Conservation (phyloP, 2,888 invertebrate genomes). For the Aphidius colemani region DNA sequence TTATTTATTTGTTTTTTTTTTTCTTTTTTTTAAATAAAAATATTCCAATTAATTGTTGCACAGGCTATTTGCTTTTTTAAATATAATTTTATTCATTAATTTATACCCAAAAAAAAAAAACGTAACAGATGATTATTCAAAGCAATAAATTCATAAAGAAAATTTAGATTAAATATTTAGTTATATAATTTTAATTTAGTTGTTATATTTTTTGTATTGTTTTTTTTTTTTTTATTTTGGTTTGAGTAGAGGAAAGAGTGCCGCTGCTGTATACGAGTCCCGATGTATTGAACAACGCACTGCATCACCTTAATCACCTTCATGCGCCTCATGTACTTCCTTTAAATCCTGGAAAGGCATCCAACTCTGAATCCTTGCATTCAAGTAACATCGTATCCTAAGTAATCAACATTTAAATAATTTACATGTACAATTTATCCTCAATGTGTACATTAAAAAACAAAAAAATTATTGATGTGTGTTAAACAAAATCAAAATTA, state of each 20-base stretch:
- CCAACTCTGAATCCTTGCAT: conserved; percentile 44
- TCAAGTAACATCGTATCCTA: conserved; percentile 40
- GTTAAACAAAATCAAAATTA: no score
- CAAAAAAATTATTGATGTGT: conserved; percentile 10
- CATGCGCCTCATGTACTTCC: conserved; percentile 50
- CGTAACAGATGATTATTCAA: background rate
- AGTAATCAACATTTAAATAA: conserved; percentile 6
- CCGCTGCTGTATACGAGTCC: conserved; percentile 59
- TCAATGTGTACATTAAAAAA: conserved; percentile 28
- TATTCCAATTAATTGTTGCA: no score
- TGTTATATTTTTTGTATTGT: conserved; percentile 15
- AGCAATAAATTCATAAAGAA: background rate
- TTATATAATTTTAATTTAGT: conserved; percentile 11
- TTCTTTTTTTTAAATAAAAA: no score
- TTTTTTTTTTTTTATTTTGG: conserved; percentile 46
- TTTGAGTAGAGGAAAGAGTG: conserved; percentile 57
- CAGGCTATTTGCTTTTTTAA: no score
- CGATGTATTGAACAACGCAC: conserved; percentile 58
- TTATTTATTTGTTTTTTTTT: no score
- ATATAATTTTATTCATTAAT: no score
- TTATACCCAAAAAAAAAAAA: no score
- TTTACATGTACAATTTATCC: conserved; percentile 1
- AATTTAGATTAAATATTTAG: background rate
- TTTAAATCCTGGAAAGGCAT: conserved; percentile 48
- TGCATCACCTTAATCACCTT: conserved; percentile 56